phyloP scores from a whole-genome alignment of 2,113 vertebrate genomes.

The Spermophilus dauricus region DNA sequence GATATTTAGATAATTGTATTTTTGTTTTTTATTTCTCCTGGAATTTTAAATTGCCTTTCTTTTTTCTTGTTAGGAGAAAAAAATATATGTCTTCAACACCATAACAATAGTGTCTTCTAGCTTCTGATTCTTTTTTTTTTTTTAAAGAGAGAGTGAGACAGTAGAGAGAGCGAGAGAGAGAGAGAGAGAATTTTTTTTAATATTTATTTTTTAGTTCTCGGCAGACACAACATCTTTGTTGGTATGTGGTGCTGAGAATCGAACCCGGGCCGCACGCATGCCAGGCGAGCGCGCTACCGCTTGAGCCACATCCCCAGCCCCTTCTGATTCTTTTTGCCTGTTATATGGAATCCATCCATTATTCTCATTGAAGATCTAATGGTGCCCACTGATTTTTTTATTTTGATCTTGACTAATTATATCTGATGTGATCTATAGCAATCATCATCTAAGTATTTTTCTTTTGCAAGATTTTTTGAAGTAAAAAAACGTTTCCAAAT shows the following conservation, averaged over 20 bases:
- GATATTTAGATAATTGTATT: not conserved
- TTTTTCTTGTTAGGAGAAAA: not conserved
- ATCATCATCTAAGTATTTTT: not conserved
- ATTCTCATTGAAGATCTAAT: not conserved
- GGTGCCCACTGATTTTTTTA: not conserved
- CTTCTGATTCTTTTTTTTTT: not conserved
- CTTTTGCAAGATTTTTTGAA: conserved; percentile 17
- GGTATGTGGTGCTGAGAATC: too few species aligned
- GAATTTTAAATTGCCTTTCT: not conserved
- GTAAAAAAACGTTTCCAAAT: not conserved
- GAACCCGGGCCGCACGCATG: too few species aligned
- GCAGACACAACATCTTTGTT: too few species aligned
- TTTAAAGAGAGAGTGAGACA: too few species aligned
- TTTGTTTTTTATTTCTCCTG: not conserved
- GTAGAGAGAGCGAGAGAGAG: too few species aligned
- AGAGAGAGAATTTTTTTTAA: too few species aligned
- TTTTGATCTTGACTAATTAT: not conserved
- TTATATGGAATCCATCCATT: not conserved
- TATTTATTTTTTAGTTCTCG: too few species aligned
- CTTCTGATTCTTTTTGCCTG: not conserved
- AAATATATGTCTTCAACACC: not conserved
- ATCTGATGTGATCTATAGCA: not conserved
- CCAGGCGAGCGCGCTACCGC: too few species aligned
- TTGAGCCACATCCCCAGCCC: too few species aligned
- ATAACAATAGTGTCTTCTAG: not conserved